Evolutionary conservation across 2,113 vertebrate genomes (phyloP).

Genomic region (Cnemophilus loriae): DNA sequence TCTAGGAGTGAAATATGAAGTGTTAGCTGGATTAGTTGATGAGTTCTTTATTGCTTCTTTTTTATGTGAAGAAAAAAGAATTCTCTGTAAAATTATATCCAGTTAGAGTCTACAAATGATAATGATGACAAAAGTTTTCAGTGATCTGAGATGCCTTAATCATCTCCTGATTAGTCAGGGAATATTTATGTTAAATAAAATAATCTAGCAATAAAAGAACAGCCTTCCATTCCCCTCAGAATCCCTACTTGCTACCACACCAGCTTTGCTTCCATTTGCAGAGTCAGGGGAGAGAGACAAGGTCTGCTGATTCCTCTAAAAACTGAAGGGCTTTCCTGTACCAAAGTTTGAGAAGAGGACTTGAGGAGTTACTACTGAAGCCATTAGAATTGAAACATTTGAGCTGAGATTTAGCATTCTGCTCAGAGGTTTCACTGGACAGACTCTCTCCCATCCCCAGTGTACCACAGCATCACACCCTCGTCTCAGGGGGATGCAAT

Average conservation of each 20-base stretch:
- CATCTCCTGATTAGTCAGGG: not conserved
- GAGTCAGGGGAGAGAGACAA: not conserved
- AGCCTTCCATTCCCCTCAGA: not conserved
- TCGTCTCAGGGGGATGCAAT: not conserved
- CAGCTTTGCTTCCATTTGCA: not conserved
- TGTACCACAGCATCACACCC: not conserved
- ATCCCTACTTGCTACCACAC: not conserved
- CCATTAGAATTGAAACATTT: not conserved
- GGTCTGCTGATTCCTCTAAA: not conserved
- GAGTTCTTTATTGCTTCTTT: slow-evolving; percentile 21
- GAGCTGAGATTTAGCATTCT: not conserved
- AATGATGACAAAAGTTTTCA: not conserved
- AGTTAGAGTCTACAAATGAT: not conserved
- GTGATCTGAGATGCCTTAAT: not conserved
- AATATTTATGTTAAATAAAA: slow-evolving; percentile 25
- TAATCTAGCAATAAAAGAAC: not conserved
- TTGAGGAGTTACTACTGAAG: not conserved
- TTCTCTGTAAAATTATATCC: not conserved
- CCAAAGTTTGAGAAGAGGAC: not conserved
- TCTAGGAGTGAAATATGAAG: not conserved
- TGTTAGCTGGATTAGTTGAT: slow-evolving; percentile 26
- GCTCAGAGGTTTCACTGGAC: not conserved
- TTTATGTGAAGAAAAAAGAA: not conserved
- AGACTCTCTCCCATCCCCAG: not conserved
- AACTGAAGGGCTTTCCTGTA: not conserved